Conservation (phyloP, 2,888 invertebrate species). For the Diploptera punctata region DNA sequence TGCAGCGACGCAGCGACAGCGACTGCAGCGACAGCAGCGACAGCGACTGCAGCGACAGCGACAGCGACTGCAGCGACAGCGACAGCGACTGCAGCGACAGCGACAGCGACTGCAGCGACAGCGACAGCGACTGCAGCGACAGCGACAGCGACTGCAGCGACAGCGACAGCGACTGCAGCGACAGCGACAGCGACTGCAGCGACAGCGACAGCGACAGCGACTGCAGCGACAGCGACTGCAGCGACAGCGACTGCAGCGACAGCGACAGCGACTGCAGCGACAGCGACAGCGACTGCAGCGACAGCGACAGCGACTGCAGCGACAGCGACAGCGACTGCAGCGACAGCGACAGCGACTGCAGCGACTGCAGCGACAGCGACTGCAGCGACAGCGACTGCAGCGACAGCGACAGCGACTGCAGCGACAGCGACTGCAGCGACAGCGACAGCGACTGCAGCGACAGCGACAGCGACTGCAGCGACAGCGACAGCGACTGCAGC, state of each 20-base stretch:
- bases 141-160: background rate
- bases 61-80: constrained; percentile 2
- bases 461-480: constrained; percentile 11
- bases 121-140: background rate
- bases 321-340: background rate
- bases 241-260: constrained; percentile 8
- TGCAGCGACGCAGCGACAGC: background rate
- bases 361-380: constrained; percentile 3
- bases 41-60: background rate
- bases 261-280: constrained; percentile 1
- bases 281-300: constrained; percentile 6
- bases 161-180: background rate
- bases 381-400: background rate
- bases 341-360: constrained; percentile 1
- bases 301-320: constrained; percentile 8
- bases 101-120: background rate
- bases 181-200: background rate
- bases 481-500: constrained; percentile 8
- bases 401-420: constrained; percentile 5
- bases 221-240: constrained; percentile 6
- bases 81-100: too few species aligned
- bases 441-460: constrained; percentile 9
- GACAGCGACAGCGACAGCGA: constrained; percentile 2
- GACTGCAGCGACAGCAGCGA: constrained; percentile 1
- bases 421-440: constrained; percentile 7